Evolutionary conservation across 2,113 vertebrate genomes (phyloP), one percentile per base, ranked within the genome.

Genomic region (Gymnorhina tibicen): DNA sequence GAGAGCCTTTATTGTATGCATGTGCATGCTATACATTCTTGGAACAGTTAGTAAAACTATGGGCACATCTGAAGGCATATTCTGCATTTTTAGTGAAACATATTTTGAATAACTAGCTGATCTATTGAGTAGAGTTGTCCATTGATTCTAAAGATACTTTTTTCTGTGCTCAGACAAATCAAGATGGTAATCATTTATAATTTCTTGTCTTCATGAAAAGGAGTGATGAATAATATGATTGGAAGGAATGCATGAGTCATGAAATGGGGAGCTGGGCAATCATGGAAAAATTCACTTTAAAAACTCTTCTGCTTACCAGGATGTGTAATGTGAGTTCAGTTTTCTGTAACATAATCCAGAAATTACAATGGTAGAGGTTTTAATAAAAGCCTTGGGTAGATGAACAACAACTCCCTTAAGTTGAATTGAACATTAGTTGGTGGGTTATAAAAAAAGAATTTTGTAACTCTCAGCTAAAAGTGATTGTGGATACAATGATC

Each of bases 161-260:
- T 94, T 86, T 95, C 85, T 90, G 39, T 93, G 47, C 75, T 95
- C 32, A 93, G 90, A 90, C 75, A 80, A 95, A 95, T 96, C 90
- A 90, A 80, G 79, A 93, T 95, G 89, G 91, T 89, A 94, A 97
- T 96, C 87, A 94, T 93, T 97, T 96, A 84, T 90, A 96, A 96
- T 96, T 95, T 94, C 90, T 94, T 87, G 83, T 79, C 78, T 93
- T 96, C 79, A 81, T 96, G 95, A 96, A 97, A 92, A 94, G 85
- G 35, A 93, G 15, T 92, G 91, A 94, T 97, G 94, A 95, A 95
- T 96, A 96, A 96, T 96, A 74, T 96, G 91, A 90, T 95, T 96
- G 89, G 91, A 95, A 89, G 85, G 95, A 95, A 85, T 85, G 85
- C 91, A 56, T 96, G 95, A 96, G 91, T 96, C 96, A 95, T 85